phyloP scores from a whole-genome alignment of 1,140 invertebrate species.

The Eciton burchellii region DNA sequence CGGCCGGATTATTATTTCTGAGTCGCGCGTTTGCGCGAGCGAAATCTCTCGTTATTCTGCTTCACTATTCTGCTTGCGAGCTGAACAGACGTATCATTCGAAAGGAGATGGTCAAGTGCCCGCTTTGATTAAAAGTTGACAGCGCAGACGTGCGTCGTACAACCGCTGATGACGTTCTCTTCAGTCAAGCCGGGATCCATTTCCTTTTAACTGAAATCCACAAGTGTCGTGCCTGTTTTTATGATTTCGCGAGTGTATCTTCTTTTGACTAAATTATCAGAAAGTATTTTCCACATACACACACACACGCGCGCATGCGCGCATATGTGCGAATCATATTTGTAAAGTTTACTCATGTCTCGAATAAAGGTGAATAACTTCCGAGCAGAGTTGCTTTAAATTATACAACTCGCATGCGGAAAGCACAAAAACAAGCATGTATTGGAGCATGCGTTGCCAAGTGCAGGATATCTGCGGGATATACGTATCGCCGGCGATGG shows the following conservation, averaged over 20 bases:
- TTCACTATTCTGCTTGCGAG: too few relatives aligned
- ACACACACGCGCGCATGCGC: too few relatives aligned
- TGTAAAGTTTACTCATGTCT: too few relatives aligned
- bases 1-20: slow-evolving; percentile 46
- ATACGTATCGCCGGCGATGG: slow-evolving; percentile 23
- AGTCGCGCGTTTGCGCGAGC: slow-evolving; percentile 38
- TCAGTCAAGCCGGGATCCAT: background rate
- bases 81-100: background rate
- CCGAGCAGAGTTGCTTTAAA: background rate
- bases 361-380: too few relatives aligned
- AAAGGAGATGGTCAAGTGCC: background rate
- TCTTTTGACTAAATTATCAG: too few relatives aligned
- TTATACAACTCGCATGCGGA: background rate
- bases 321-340: too few relatives aligned
- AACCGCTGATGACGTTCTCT: background rate
- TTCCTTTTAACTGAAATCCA: background rate
- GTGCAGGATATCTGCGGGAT: background rate
- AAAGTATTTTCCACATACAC: too few relatives aligned
- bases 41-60: slow-evolving; percentile 32
- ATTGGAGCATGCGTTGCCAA: background rate
- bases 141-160: background rate
- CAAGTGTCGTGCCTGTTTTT: too few relatives aligned
- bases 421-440: background rate
- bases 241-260: too few relatives aligned
- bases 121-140: background rate